These are phyloP conservation scores for Sarcophilus harrisii DNA, from an alignment of 2,797 vertebrate species.

Conservation along the genomic window DNA sequence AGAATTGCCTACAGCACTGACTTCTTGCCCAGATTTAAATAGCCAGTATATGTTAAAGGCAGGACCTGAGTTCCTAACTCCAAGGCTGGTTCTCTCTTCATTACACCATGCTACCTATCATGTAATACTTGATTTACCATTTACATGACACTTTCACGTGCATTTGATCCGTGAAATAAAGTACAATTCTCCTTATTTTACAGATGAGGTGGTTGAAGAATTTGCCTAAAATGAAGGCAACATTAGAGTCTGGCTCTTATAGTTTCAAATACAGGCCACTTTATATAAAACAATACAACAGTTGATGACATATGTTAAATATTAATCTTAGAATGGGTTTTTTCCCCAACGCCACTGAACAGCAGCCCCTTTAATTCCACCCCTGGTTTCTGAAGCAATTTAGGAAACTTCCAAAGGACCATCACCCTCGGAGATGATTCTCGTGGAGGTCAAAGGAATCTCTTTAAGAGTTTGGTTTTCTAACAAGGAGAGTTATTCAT, in stretches of 20 bases:
- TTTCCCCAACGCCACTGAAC: background rate
- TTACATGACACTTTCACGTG: background rate
- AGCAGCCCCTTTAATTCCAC: background rate
- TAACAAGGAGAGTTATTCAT: background rate
- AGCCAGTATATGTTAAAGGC: background rate
- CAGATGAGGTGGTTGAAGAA: background rate
- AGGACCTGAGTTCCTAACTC: background rate
- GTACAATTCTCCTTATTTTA: background rate
- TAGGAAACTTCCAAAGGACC: background rate
- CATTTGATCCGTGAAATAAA: background rate
- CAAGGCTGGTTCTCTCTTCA: background rate
- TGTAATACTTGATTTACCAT: background rate
- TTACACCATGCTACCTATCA: background rate
- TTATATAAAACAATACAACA: background rate
- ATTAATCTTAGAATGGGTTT: background rate
- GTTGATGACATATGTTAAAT: background rate
- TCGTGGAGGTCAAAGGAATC: background rate
- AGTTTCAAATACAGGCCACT: background rate
- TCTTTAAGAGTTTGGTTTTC: background rate
- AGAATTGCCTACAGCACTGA: background rate
- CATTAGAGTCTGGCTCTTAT: background rate
- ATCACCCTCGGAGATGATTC: background rate
- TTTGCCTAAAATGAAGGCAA: background rate
- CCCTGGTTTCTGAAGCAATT: background rate
- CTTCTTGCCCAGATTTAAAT: background rate